phyloP scores from a whole-genome alignment of 2,888 invertebrate genomes.

The Cheilosia urbana region DNA sequence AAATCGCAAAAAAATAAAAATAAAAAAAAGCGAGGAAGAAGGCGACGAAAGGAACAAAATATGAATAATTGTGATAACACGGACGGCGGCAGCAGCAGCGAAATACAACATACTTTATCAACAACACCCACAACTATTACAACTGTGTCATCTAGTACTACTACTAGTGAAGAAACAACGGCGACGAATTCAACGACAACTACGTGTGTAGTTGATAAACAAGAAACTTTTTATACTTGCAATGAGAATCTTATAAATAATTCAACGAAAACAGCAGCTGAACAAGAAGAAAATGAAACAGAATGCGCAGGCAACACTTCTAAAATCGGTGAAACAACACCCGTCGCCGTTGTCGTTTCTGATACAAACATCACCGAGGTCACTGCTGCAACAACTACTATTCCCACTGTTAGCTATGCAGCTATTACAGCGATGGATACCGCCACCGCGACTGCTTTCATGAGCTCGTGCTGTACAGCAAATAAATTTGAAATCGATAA shows the following conservation, averaged over 20 bases:
- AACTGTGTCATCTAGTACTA: conserved; percentile 29
- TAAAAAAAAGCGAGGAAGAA: background rate
- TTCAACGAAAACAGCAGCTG: conserved; percentile 70
- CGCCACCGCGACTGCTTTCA: conserved; percentile 63
- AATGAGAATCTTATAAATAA: conserved; percentile 78
- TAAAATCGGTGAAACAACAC: conserved; percentile 17
- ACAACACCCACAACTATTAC: conserved; percentile 42
- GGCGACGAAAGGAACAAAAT: conserved; percentile 45
- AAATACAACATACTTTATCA: conserved; percentile 48
- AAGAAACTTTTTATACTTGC: conserved; percentile 48
- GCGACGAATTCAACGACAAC: conserved; percentile 54
- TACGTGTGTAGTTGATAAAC: conserved; percentile 17
- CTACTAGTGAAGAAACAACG: conserved; percentile 20
- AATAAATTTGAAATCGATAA: conserved; percentile 32
- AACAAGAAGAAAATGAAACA: conserved; percentile 50
- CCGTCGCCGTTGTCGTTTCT: conserved; percentile 14
- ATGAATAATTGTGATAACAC: conserved; percentile 71
- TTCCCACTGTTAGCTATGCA: conserved; percentile 53
- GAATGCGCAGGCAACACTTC: conserved; percentile 38
- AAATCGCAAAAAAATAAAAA: conserved; percentile 1
- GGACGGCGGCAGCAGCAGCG: conserved; percentile 65
- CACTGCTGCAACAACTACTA: conserved; percentile 28
- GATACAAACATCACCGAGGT: conserved; percentile 2
- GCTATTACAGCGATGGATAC: conserved; percentile 63
- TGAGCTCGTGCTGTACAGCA: conserved; percentile 55